phyloP scores from a whole-genome alignment of 2,113 vertebrate genomes.

The Ceyx margarethae region DNA sequence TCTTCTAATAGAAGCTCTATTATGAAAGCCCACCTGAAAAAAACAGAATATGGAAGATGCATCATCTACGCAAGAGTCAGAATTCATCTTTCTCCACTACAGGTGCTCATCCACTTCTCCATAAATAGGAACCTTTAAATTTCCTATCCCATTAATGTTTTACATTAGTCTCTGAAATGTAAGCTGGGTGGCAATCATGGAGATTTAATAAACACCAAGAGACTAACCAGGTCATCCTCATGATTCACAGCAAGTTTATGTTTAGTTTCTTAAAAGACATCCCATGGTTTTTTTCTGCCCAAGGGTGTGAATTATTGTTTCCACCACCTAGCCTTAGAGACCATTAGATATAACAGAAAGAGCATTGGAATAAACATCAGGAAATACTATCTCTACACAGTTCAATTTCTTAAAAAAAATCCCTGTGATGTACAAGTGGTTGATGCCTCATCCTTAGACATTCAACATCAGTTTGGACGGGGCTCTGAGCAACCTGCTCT shows the following conservation, averaged over 20 bases:
- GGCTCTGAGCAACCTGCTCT: background rate
- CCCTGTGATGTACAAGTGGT: background rate
- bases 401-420: background rate
- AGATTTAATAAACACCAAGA: background rate
- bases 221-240: background rate
- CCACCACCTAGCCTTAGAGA: background rate
- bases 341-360: background rate
- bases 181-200: background rate
- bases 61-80: background rate
- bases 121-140: background rate
- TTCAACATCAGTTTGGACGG: background rate
- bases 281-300: background rate
- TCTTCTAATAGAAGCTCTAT: too few species aligned
- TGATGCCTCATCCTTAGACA: background rate
- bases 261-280: background rate
- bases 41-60: background rate
- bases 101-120: background rate
- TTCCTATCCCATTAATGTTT: background rate
- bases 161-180: background rate
- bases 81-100: background rate
- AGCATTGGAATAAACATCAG: too few species aligned
- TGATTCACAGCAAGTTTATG: background rate
- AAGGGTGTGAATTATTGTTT: background rate
- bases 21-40: too few species aligned
- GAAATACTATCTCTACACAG: background rate